Evolutionary conservation across 2,888 invertebrate species (phyloP).

Genomic region (Caenorhabditis angaria): DNA sequence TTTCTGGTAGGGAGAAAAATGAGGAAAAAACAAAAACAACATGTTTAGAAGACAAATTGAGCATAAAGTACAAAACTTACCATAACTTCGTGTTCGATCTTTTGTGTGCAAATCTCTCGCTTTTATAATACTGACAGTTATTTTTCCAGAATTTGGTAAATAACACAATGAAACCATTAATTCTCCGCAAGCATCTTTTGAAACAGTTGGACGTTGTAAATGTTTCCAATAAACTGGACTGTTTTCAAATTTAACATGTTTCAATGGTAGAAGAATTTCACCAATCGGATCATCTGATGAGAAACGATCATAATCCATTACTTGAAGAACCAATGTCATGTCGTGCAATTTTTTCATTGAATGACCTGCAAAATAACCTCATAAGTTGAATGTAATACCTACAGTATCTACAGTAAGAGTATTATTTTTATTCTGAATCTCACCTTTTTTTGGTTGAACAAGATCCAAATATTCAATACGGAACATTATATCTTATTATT

Average conservation of each 20-base stretch:
- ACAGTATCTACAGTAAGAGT: too few relatives aligned
- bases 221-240: slow-evolving; percentile 72
- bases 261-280: slow-evolving; percentile 70
- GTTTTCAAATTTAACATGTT: slow-evolving; percentile 70
- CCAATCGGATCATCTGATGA: slow-evolving; percentile 71
- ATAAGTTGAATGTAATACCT: neutral
- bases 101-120: slow-evolving; percentile 84
- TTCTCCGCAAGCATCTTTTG: slow-evolving; percentile 84
- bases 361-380: slow-evolving; percentile 66
- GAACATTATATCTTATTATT: too few relatives aligned
- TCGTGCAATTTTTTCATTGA: slow-evolving; percentile 70
- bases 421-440: too few relatives aligned
- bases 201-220: slow-evolving; percentile 67
- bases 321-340: slow-evolving; percentile 69
- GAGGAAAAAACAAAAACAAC: too few relatives aligned
- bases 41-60: neutral
- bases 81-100: slow-evolving; percentile 52
- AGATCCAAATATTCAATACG: too few relatives aligned
- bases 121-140: slow-evolving; percentile 90
- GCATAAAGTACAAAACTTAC: slow-evolving; percentile 5
- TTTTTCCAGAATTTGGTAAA: slow-evolving; percentile 88
- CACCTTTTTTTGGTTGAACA: too few relatives aligned
- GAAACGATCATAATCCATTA: slow-evolving; percentile 71
- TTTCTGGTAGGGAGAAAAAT: too few relatives aligned
- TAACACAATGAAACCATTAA: slow-evolving; percentile 91